Percentiles rank a stretch among this genome's conserved stretches.
phyloP scores from a whole-genome alignment of 2,888 invertebrate genomes.

The Therioaphis trifolii region DNA sequence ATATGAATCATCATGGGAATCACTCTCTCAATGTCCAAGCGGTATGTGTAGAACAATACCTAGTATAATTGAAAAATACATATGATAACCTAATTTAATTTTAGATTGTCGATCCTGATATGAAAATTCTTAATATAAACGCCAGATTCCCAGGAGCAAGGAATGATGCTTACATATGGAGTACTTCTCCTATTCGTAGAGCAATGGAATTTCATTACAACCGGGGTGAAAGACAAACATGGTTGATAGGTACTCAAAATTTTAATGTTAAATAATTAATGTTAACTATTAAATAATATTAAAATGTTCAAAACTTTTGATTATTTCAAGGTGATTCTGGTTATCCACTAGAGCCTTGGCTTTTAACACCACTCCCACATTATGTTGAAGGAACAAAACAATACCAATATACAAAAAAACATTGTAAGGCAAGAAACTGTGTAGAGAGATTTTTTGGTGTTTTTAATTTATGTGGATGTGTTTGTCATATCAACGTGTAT shows the following conservation, averaged over 20 bases:
- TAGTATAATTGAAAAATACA: background rate
- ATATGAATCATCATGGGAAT: conserved; percentile 8
- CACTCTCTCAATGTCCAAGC: background rate
- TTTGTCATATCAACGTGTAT: conserved; percentile 25
- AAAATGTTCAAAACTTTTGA: background rate
- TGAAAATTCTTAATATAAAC: background rate
- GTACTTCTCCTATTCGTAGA: background rate
- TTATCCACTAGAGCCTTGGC: conserved; percentile 20
- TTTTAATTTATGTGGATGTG: conserved; percentile 9
- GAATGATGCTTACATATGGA: background rate
- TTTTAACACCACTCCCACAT: background rate
- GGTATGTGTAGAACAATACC: background rate
- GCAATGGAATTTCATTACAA: conserved; percentile 2
- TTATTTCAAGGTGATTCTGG: conserved; percentile 28
- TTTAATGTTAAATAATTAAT: conserved; percentile 13
- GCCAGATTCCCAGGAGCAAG: conserved; percentile 2
- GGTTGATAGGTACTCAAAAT: background rate
- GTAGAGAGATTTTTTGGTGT: conserved; percentile 9
- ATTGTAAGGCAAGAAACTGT: conserved; percentile 4
- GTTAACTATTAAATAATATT: background rate
- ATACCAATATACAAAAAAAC: conserved; percentile 25
- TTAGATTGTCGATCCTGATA: background rate
- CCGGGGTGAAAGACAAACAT: background rate
- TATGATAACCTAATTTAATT: background rate
- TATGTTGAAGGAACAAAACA: background rate